A percentile compares a stretch with the other conserved stretches of the same genome.
phyloP scores from a whole-genome alignment of 2,888 invertebrate genomes.

The Hofmannophila pseudospretella region DNA sequence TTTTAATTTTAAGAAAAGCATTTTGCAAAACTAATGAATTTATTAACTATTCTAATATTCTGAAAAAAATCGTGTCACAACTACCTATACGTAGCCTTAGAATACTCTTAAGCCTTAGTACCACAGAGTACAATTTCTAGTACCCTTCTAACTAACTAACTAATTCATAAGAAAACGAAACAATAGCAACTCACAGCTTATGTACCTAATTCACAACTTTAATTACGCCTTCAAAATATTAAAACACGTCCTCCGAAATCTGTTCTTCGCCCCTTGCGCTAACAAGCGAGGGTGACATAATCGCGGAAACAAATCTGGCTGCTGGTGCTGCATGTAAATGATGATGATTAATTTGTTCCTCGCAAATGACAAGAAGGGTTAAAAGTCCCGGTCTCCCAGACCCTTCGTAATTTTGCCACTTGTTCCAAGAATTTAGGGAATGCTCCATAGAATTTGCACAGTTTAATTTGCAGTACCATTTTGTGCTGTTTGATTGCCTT shows the following conservation, averaged over 20 bases:
- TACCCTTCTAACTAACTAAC: no score
- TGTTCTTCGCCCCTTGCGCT: slow-evolving; percentile 53
- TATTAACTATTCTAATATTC: no score
- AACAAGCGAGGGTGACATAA: slow-evolving; percentile 73
- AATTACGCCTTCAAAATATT: slow-evolving; percentile 45
- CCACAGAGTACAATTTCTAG: no score
- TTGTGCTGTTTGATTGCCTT: slow-evolving; percentile 68
- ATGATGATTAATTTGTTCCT: slow-evolving; percentile 78
- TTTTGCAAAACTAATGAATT: no score
- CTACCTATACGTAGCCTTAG: no score
- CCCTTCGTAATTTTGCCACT: slow-evolving; percentile 54
- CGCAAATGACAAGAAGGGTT: slow-evolving; percentile 76
- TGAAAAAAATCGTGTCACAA: no score
- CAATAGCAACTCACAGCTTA: background rate
- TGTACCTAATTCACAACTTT: slow-evolving; percentile 11
- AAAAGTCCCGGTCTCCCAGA: slow-evolving; percentile 63
- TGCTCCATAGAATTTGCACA: slow-evolving; percentile 50
- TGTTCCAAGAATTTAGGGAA: slow-evolving; percentile 58
- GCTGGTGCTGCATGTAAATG: slow-evolving; percentile 76
- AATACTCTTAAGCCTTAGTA: no score
- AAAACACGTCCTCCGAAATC: slow-evolving; percentile 58
- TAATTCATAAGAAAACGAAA: no score
- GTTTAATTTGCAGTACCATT: slow-evolving; percentile 65
- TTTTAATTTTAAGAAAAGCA: no score
- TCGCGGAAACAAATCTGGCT: slow-evolving; percentile 76